phyloP scores from a whole-genome alignment of 2,113 vertebrate genomes.

The Actinemys pallida region DNA sequence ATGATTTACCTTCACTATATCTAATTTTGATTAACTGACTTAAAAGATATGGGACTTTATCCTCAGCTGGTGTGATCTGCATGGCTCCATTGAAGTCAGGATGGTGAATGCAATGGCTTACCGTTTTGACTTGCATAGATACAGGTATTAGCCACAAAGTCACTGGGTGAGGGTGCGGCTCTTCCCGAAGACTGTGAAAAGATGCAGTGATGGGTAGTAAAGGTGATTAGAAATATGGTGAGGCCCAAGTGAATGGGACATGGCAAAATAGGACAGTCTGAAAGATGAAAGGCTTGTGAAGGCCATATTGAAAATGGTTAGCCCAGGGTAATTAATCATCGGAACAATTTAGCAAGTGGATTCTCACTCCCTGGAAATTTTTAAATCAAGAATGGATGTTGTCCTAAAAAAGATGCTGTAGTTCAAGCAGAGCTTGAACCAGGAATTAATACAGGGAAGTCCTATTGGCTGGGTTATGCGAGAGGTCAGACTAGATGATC shows the following conservation, averaged over 20 bases:
- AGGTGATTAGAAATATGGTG: neutral
- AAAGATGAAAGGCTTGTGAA: fast-evolving
- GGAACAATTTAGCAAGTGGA: neutral
- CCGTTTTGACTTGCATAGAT: neutral
- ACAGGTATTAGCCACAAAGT: neutral
- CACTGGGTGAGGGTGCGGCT: neutral
- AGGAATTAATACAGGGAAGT: no score
- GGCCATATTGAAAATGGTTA: neutral
- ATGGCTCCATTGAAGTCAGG: neutral
- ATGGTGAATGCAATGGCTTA: neutral
- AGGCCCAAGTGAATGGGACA: neutral
- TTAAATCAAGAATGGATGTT: neutral
- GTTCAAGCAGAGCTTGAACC: no score
- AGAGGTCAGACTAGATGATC: neutral
- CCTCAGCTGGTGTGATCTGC: neutral
- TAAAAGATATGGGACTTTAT: constrained; percentile 35
- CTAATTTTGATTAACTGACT: constrained; percentile 1
- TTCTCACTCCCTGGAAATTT: neutral
- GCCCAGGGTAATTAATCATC: neutral
- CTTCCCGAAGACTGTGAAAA: neutral
- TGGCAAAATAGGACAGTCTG: neutral
- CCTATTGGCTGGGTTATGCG: no score
- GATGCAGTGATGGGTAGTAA: fast-evolving
- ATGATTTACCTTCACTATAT: neutral
- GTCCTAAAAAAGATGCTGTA: neutral